phyloP scores from a whole-genome alignment of 2,113 vertebrate genomes.

The Hyaena hyaena region DNA sequence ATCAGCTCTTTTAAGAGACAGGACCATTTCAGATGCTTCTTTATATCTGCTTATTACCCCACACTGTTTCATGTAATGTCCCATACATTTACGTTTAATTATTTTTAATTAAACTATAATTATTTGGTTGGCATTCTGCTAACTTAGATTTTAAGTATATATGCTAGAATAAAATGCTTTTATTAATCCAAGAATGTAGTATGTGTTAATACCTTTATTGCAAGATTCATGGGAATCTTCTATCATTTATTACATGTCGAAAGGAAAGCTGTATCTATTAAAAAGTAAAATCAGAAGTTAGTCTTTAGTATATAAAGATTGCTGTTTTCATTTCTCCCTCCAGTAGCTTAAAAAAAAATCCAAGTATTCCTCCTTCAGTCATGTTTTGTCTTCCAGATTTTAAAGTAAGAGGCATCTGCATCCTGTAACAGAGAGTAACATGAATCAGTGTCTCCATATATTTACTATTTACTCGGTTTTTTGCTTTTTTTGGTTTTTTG shows the following conservation, averaged over 20 bases:
- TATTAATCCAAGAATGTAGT: constrained; percentile 27
- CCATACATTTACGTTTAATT: background rate
- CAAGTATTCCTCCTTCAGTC: constrained; percentile 17
- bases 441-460: constrained; percentile 10
- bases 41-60: background rate
- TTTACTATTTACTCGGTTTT: background rate
- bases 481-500: background rate
- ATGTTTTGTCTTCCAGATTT: constrained; percentile 76
- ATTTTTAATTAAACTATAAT: background rate
- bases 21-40: background rate
- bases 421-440: constrained; percentile 85
- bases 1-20: background rate
- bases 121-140: background rate
- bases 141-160: constrained; percentile 4
- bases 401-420: constrained; percentile 92
- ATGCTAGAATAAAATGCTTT: background rate
- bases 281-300: constrained; percentile 48
- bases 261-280: constrained; percentile 11
- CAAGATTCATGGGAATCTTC: background rate
- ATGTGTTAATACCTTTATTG: constrained; percentile 27
- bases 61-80: background rate
- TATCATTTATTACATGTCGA: constrained; percentile 36
- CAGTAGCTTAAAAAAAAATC: background rate
- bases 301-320: background rate
- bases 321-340: background rate